Evolutionary conservation across 2,888 invertebrate genomes (phyloP).

Genomic region (Philereme vetulata): DNA sequence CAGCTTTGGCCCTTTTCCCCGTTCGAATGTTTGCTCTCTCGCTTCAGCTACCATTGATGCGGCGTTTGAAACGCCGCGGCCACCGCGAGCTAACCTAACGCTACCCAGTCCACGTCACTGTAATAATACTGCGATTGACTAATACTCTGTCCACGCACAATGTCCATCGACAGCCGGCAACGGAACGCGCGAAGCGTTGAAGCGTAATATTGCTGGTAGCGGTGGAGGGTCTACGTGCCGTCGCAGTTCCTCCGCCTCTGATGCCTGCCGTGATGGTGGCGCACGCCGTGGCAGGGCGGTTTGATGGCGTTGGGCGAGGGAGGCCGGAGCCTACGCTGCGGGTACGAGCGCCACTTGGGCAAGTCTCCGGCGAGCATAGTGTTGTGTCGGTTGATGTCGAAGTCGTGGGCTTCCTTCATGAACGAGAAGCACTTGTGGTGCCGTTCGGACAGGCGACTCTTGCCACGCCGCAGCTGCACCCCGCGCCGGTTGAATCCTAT

Average conservation of each 20-base stretch:
- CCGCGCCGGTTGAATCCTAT: constrained; percentile 86
- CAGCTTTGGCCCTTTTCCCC: constrained; percentile 74
- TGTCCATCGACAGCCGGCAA: constrained; percentile 80
- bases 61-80: constrained; percentile 74
- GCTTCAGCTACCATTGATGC: constrained; percentile 80
- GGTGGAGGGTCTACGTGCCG: constrained; percentile 68
- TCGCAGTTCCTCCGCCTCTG: constrained; percentile 77
- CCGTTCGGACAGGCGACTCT: constrained; percentile 67
- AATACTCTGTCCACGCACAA: constrained; percentile 82
- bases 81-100: constrained; percentile 78
- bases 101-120: constrained; percentile 82
- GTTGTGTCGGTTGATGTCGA: constrained; percentile 86
- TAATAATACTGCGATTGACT: constrained; percentile 84
- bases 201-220: constrained; percentile 76
- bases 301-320: constrained; percentile 70
- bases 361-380: constrained; percentile 76
- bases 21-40: constrained; percentile 79
- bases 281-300: constrained; percentile 69
- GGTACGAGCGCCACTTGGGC: constrained; percentile 65
- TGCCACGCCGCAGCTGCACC: constrained; percentile 77
- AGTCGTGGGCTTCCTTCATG: constrained; percentile 85
- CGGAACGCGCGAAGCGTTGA: constrained; percentile 81
- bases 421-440: constrained; percentile 85
- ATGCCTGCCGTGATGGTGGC: constrained; percentile 76
- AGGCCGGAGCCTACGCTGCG: constrained; percentile 72